Evolutionary conservation across 2,113 vertebrate species (phyloP).

Genomic region (Orcinus orca): DNA sequence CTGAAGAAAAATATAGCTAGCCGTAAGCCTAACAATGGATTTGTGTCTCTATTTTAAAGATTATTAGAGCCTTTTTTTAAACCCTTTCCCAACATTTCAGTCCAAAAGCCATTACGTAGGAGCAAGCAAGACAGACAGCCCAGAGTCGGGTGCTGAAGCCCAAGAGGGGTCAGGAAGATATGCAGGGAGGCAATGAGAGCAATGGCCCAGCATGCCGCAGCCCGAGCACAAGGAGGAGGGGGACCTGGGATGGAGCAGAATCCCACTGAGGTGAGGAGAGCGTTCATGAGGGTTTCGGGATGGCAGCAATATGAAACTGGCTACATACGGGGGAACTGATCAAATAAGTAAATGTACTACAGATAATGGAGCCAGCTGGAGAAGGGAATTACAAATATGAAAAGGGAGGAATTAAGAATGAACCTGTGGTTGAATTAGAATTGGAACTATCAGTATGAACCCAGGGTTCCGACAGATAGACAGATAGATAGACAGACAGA

Average conservation of each 20-base stretch:
- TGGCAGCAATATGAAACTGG: background rate
- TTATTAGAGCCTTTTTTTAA: background rate
- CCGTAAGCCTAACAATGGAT: background rate
- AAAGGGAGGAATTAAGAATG: background rate
- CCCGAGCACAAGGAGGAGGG: background rate
- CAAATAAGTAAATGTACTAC: background rate
- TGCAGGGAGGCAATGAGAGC: background rate
- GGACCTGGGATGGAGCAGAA: background rate
- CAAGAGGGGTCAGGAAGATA: background rate
- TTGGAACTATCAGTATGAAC: background rate
- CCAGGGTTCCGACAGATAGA: background rate
- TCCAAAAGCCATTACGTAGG: background rate
- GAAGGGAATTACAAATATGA: conserved; percentile 17
- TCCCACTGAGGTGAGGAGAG: background rate
- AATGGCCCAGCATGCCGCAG: background rate
- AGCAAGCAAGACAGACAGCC: background rate
- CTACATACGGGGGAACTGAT: background rate
- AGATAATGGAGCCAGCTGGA: background rate
- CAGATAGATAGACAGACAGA: background rate
- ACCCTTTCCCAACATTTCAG: background rate
- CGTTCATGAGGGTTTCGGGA: background rate
- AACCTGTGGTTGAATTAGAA: background rate
- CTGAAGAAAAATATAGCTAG: background rate
- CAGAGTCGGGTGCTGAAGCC: background rate
- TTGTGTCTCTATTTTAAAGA: background rate